phyloP scores from a whole-genome alignment of 2,113 vertebrate genomes.

The Epinephelus moara region DNA sequence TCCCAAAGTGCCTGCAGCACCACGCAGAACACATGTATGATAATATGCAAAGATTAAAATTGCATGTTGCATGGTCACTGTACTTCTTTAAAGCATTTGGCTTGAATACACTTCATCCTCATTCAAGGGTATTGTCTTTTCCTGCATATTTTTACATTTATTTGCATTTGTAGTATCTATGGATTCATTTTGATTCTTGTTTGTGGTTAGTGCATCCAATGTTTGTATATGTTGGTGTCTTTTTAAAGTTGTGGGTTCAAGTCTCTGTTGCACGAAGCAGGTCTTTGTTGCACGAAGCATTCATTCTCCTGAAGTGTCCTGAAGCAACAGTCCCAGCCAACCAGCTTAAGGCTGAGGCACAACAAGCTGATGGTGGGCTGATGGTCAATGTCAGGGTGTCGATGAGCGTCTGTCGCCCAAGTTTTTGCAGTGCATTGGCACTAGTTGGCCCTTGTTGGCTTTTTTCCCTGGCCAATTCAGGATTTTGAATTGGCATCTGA shows the following conservation, averaged over 20 bases:
- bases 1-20: not conserved
- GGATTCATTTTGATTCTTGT: not conserved
- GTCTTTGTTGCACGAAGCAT: conserved; percentile 8
- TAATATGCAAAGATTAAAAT: not conserved
- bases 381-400: too few relatives aligned
- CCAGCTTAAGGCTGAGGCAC: not conserved
- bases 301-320: not conserved
- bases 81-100: not conserved
- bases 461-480: too few relatives aligned
- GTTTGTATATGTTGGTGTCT: not conserved
- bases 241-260: not conserved
- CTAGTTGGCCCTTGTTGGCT: too few relatives aligned
- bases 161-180: not conserved
- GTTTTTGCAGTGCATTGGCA: too few relatives aligned
- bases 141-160: not conserved
- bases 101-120: not conserved
- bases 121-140: too few relatives aligned
- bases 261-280: conserved; percentile 5
- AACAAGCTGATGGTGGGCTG: too few relatives aligned
- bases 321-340: not conserved
- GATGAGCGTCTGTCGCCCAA: too few relatives aligned
- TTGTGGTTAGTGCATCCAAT: not conserved
- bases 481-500: too few relatives aligned
- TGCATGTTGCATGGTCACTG: not conserved
- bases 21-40: conserved; percentile 2